A percentile compares a stretch with the other conserved stretches of the same genome.
phyloP scores from a whole-genome alignment of 64 coral and sea anemone species.

The Stylophora pistillata region DNA sequence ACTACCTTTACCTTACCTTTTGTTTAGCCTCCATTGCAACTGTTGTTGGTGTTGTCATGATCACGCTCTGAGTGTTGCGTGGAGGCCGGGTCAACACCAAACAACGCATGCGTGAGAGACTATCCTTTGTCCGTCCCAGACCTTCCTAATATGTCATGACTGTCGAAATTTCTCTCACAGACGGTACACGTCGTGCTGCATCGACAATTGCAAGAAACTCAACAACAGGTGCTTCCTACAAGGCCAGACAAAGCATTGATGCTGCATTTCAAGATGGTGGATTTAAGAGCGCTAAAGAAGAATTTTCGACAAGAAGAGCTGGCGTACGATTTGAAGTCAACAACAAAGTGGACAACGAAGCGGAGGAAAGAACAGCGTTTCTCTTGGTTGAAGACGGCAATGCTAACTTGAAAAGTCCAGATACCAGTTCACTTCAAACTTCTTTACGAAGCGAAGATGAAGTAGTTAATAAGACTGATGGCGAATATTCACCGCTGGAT shows the following conservation, averaged over 20 bases:
- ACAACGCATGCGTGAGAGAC: no score
- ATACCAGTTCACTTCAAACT: not conserved
- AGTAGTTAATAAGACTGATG: not conserved
- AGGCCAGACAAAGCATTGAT: not conserved
- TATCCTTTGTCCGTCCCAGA: no score
- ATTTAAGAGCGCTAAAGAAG: not conserved
- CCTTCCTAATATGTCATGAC: no score
- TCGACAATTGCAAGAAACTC: not conserved
- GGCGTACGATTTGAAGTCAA: not conserved
- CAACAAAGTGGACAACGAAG: not conserved
- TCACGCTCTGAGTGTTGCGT: no score
- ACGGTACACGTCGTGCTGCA: not conserved
- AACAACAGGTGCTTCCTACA: not conserved
- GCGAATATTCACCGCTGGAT: not conserved
- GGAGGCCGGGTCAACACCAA: no score
- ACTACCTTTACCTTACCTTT: no score
- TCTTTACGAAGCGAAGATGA: not conserved
- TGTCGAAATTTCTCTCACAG: not conserved
- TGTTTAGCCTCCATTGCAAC: no score
- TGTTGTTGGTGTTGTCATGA: no score
- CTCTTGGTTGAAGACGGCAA: not conserved
- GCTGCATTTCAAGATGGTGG: not conserved
- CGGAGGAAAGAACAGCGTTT: not conserved
- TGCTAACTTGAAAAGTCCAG: not conserved
- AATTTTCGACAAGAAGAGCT: not conserved